Evolutionary conservation across 2,888 invertebrate genomes (phyloP), one percentile per base, ranked within the genome.

Genomic region (Microchrysa polita): DNA sequence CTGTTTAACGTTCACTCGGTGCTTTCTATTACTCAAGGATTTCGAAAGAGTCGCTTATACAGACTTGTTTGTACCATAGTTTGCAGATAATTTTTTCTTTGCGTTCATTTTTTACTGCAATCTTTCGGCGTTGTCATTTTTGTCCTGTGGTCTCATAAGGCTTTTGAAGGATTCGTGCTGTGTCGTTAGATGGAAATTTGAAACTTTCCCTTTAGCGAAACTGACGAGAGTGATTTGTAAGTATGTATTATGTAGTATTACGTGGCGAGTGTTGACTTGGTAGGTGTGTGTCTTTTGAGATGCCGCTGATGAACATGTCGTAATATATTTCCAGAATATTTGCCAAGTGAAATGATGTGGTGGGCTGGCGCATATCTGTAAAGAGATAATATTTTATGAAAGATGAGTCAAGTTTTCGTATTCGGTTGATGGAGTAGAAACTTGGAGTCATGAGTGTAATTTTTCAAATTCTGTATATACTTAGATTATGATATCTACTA

Each of bases 41-140:
- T 23, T 14, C 22, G n/a, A n/a, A n/a, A 27, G 59, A 22, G 27
- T 23, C n/a, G 34, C 67, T 27, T 34, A 34, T n/a, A n/a, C n/a
- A n/a, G n/a, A n/a, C 27, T 34, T 34, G 27, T 34, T n/a, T 67
- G 67, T 44, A 27, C 20, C 14, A 16, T 67, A 67, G 53, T 9
- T 34, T 10, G 14, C 5, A 61, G 40, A 16, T 27, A 27, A n/a
- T 23, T 34, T 34, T 34, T 34, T n/a, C n/a, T 34, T 34, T 34
- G 27, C 9, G 61, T 16, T 40, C 61, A 61, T 61, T 34, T 18
- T 61, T 61, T 61, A 22, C 40, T 61, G 61, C 61, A 16, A 40
- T 40, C 48, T 40, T 61, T 61, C n/a, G 27, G 4, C 27, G n/a
- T 40, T 61, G 40, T 42, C 40, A 61, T 40, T 61, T 61, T 61